Evolutionary conservation across 1,140 invertebrate genomes (phyloP).

Genomic region (Agraylea sexmaculata): DNA sequence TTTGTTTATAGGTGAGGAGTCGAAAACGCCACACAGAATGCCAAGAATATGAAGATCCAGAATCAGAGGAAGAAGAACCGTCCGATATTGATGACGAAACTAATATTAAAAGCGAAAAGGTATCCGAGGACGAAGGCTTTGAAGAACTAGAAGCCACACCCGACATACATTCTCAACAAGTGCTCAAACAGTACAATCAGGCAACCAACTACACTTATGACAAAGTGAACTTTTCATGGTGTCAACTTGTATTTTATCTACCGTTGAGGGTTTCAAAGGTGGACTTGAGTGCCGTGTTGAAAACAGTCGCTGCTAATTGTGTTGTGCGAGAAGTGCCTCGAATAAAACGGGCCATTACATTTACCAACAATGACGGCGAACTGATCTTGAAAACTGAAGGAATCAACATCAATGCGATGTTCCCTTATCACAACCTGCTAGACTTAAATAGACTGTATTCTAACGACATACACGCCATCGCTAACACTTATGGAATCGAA

Average conservation of each 20-base stretch:
- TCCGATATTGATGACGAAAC: too few relatives aligned
- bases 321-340: conserved; percentile 69
- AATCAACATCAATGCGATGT: conserved; percentile 85
- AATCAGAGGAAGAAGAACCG: conserved; percentile 40
- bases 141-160: conserved; percentile 25
- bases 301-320: conserved; percentile 56
- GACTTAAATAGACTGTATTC: conserved; percentile 80
- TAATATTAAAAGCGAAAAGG: conserved; percentile 32
- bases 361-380: conserved; percentile 44
- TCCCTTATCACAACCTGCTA: conserved; percentile 66
- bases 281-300: conserved; percentile 70
- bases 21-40: conserved; percentile 35
- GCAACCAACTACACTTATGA: conserved; percentile 68
- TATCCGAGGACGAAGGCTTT: conserved; percentile 27
- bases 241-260: conserved; percentile 45
- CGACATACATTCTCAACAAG: conserved; percentile 18
- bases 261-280: conserved; percentile 51
- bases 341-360: conserved; percentile 74
- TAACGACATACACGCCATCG: conserved; percentile 90
- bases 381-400: conserved; percentile 84
- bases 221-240: conserved; percentile 44
- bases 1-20: conserved; percentile 32
- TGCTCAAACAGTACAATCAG: conserved; percentile 13
- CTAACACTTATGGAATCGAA: conserved; percentile 89
- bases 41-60: conserved; percentile 43